phyloP scores from a whole-genome alignment of 2,113 vertebrate genomes.

The Sylvia atricapilla region DNA sequence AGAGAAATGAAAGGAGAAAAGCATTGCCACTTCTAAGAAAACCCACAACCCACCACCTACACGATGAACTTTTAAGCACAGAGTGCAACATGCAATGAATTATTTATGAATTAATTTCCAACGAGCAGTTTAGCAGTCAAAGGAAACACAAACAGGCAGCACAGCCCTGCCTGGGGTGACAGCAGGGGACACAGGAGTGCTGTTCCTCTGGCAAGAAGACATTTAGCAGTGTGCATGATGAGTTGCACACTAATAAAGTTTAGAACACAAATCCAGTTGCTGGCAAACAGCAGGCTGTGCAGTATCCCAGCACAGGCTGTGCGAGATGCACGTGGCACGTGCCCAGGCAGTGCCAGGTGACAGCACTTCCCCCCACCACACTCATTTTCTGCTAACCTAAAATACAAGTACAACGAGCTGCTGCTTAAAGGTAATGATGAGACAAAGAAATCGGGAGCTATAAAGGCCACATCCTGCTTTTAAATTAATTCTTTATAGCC shows the following conservation, averaged over 20 bases:
- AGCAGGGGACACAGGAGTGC: background rate
- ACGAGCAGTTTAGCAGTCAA: slow-evolving; percentile 43
- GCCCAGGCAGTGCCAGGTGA: background rate
- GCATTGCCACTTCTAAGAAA: slow-evolving; percentile 14
- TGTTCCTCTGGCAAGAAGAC: background rate
- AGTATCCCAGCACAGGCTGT: background rate
- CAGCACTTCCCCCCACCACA: background rate
- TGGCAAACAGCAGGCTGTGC: background rate
- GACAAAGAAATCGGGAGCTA: background rate
- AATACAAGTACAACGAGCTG: background rate
- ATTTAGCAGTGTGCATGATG: background rate
- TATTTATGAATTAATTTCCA: slow-evolving; percentile 59
- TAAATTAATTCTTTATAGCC: slow-evolving; percentile 21
- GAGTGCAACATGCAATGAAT: slow-evolving; percentile 34
- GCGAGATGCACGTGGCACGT: background rate
- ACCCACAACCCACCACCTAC: slow-evolving; percentile 37
- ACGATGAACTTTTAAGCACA: slow-evolving; percentile 22
- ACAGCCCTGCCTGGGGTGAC: background rate
- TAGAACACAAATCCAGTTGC: background rate
- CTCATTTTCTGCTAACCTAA: background rate
- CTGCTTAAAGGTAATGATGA: background rate
- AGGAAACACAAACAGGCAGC: slow-evolving; percentile 12
- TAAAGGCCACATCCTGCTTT: slow-evolving; percentile 6
- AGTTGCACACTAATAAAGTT: background rate
- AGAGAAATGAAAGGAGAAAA: background rate